Conservation (phyloP, 2,888 invertebrate genomes). For the Acanthosepion pharaonis region DNA sequence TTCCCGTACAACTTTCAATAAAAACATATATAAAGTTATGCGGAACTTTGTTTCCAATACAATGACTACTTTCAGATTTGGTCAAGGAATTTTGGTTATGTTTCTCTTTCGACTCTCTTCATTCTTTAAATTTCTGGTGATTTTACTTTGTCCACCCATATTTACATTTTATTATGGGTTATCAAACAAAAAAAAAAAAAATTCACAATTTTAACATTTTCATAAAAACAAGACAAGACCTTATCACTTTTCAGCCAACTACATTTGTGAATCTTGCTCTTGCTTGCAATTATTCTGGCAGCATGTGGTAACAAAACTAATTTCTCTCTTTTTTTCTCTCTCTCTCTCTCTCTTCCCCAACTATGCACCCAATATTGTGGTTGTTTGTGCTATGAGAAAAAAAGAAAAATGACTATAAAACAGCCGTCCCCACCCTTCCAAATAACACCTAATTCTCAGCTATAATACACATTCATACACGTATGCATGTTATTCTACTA, state of each 20-base stretch:
- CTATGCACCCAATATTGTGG: conserved; percentile 33
- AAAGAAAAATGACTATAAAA: background rate
- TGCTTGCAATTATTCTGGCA: background rate
- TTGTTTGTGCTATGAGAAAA: background rate
- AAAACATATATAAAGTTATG: too few relatives aligned
- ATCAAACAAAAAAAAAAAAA: too few relatives aligned
- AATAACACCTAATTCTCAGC: background rate
- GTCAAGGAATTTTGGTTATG: background rate
- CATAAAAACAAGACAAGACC: background rate
- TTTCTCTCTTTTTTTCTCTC: background rate
- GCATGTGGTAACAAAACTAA: conserved; percentile 14
- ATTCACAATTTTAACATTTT: background rate
- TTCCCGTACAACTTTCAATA: too few relatives aligned
- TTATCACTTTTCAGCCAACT: background rate
- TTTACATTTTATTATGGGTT: too few relatives aligned
- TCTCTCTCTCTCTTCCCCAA: background rate
- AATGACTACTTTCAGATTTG: background rate
- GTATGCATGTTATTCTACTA: conserved; percentile 23
- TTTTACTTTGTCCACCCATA: background rate
- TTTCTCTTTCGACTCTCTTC: background rate
- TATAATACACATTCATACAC: conserved; percentile 22
- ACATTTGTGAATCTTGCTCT: background rate
- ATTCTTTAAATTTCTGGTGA: background rate
- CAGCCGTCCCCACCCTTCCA: background rate
- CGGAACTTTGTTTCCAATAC: background rate